Conservation (phyloP, 2,113 vertebrate species). For the Dryoscopus gambensis region DNA sequence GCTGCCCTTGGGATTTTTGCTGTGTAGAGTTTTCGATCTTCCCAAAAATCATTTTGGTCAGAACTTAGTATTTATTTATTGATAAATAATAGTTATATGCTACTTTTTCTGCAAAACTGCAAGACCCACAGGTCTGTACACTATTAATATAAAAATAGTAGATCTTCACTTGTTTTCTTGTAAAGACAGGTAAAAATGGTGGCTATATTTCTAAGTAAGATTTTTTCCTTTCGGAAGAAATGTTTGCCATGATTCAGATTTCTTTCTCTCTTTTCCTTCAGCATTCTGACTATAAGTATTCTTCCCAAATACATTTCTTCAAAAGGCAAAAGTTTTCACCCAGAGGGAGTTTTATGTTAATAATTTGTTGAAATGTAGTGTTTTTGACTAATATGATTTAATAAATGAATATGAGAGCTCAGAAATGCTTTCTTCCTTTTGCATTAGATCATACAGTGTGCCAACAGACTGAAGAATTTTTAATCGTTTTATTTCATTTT, state of each 20-base stretch:
- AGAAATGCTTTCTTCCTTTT: constrained; percentile 9
- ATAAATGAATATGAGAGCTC: constrained; percentile 34
- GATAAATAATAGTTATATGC: background rate
- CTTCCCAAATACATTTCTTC: background rate
- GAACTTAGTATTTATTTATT: background rate
- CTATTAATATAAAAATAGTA: background rate
- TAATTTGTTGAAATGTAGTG: constrained; percentile 23
- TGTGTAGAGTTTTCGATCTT: background rate
- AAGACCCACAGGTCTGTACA: background rate
- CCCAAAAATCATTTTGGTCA: background rate
- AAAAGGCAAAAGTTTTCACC: background rate
- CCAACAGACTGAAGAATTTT: constrained; percentile 36
- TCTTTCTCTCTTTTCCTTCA: background rate
- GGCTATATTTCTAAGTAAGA: background rate
- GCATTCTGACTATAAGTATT: background rate
- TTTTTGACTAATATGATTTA: constrained; percentile 45
- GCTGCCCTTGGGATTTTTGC: background rate
- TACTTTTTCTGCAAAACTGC: background rate
- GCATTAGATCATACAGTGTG: constrained; percentile 19
- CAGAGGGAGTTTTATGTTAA: constrained; percentile 4
- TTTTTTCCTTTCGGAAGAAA: background rate
- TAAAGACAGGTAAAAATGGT: background rate
- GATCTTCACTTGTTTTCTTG: background rate
- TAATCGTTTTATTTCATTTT: constrained; percentile 55
- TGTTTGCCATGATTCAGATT: background rate